A percentile compares a stretch with the other conserved stretches of the same genome.
Evolutionary conservation across 2,797 vertebrate genomes (phyloP).

Genomic region (Carapus acus): DNA sequence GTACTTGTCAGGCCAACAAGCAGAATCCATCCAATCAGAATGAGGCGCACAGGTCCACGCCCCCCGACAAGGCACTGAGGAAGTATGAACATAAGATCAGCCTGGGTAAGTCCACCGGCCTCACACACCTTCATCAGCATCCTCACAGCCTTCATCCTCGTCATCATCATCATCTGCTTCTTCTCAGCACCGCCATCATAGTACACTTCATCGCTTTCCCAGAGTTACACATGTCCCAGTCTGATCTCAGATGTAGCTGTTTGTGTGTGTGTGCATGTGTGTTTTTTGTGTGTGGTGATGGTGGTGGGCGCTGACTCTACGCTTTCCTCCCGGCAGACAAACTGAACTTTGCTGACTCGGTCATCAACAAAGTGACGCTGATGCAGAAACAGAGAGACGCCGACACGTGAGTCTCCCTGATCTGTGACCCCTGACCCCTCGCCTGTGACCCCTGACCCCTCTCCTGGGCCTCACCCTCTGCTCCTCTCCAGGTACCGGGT

Average conservation of each 20-base stretch:
- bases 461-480: slow-evolving; percentile 34
- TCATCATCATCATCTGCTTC: too few species aligned
- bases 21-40: slow-evolving; percentile 66
- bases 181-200: too few species aligned
- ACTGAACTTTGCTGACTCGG: slow-evolving; percentile 80
- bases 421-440: neutral
- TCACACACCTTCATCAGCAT: neutral
- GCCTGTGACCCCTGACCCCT: neutral
- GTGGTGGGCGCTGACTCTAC: slow-evolving; percentile 9
- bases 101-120: slow-evolving; percentile 75
- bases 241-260: too few species aligned
- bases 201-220: too few species aligned
- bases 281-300: too few species aligned
- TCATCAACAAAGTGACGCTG: slow-evolving; percentile 87
- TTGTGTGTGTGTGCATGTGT: too few species aligned
- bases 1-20: slow-evolving; percentile 78
- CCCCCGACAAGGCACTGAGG: slow-evolving; percentile 84
- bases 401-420: slow-evolving; percentile 76
- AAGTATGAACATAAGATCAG: slow-evolving; percentile 96
- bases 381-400: slow-evolving; percentile 86
- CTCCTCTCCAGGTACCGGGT: slow-evolving; percentile 79
- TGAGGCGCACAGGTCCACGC: slow-evolving; percentile 75
- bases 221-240: too few species aligned
- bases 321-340: slow-evolving; percentile 74
- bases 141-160: too few species aligned